Base-by-base conservation (phyloP, 2,113 vertebrate genomes). In the Tichodroma muraria region DNA sequence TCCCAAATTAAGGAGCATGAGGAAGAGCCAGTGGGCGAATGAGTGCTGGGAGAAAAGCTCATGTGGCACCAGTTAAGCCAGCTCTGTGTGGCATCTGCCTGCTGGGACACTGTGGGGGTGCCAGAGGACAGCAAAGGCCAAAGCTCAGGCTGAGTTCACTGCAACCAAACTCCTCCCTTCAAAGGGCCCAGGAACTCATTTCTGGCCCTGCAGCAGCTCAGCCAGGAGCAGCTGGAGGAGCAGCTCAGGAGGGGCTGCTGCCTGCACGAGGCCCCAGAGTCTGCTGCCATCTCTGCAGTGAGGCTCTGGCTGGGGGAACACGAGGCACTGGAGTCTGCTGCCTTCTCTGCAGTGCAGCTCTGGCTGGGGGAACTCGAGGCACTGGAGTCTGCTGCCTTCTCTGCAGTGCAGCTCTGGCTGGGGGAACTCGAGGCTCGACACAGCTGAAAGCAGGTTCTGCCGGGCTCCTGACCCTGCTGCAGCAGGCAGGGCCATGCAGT, bases 351-450 rank as follows among this genome's bases (percentile, higher is more conserved):
- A 4, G 40, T 8, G 35, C 38, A 50, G 56, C 35, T 44, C 56
- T 57, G 33, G 13, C 38, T 53, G 22, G n/a, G 45, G n/a, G n/a
- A n/a, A n/a, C n/a, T n/a, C n/a, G 23, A 38, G 45, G 25, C 27
- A 4, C 57, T 33, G 50, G 42, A 25, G 11, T 37, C 3, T 0
- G 23, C 85, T 77, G 44, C 73, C 13, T 7, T 56, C 28, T 42
- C 60, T 64, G 56, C 21, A 4, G 33, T 11, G 40, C 44, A 52
- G 53, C 45, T 42, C 60, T 63, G 40, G 9, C 53, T 57, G 31
- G 28, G 44, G 40, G 52, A 53, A 15, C 2, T 6, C 0, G 27
- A 82, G 61, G 19, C 33, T 61, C 0, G 0, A 7, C 0, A 2
- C 33, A 50, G 47, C 44, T 82, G 27, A 40, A 50, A 56, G 40